Evolutionary conservation across 1,140 invertebrate species (phyloP), one percentile per base, ranked within the genome.

Genomic region (Drosophila truncata): DNA sequence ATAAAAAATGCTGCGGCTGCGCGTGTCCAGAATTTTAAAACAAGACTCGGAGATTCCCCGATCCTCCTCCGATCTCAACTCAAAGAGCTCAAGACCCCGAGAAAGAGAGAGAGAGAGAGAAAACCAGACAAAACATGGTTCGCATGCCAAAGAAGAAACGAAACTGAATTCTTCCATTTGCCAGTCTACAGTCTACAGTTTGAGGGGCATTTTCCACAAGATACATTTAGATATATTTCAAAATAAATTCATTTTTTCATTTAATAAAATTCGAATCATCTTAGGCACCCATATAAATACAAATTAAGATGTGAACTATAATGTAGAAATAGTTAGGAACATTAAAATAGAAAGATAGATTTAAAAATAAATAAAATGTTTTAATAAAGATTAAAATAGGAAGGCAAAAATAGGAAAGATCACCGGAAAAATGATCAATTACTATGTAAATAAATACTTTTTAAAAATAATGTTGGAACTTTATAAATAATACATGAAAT

Each of bases 1-100:
- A 31, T 18, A 82, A 63, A 82, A 78, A 69, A 70, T 82, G 80
- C 61, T 79, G 75, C 75, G 80, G 75, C 52, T 67, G 66, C 66
- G 66, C 66, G 66, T 70, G 66, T 25, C 25, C n/a, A 37, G 66
- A 70, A 70, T 70, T 67, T 29, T 54, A 33, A 69, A 29, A 25
- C 37, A 29, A 69, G 25, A 16, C 63, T 23, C 63, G 37, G 5
- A 55, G 52, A 55, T 16, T 35, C 29, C 13, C 29, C 31, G 66
- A 44, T 61, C 27, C 58, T 42, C 27, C 41, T 31, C 39, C 39
- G 63, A 63, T 63, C 25, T 29, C 63, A 55, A n/a, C 31, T 44
- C 33, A 2, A 33, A 33, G 10, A 33, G 33, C 33, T 13, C 13
- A 49, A 50, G 44, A 33, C 29, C 46, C 46, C 20, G n/a, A 18